phyloP scores from a whole-genome alignment of 2,113 vertebrate genomes.

The Muscicapa adusta region DNA sequence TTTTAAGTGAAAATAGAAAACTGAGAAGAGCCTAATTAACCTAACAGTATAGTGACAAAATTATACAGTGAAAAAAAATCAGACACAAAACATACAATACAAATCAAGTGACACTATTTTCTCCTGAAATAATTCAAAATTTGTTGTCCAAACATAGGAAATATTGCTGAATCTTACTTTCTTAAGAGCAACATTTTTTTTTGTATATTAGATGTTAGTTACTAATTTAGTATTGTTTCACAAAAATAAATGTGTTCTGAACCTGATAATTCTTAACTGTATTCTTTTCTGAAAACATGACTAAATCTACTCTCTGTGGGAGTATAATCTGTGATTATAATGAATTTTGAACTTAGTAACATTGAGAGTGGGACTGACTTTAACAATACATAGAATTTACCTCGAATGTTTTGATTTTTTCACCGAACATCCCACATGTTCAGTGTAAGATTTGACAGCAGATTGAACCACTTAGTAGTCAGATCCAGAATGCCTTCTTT shows the following conservation, averaged over 20 bases:
- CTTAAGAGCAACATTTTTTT: neutral
- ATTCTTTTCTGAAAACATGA: neutral
- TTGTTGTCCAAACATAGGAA: neutral
- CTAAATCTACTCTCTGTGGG: neutral
- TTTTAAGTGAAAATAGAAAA: neutral
- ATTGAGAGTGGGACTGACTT: neutral
- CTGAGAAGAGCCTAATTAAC: neutral
- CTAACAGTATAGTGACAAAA: neutral
- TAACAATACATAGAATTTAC: neutral
- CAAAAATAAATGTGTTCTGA: neutral
- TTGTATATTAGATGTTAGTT: neutral
- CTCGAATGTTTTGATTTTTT: neutral
- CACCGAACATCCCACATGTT: neutral
- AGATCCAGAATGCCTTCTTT: neutral
- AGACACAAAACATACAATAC: neutral
- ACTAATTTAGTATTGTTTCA: neutral
- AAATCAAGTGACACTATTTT: neutral
- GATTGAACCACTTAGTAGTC: neutral
- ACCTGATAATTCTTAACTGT: neutral
- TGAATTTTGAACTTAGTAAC: neutral
- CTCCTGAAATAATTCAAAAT: neutral
- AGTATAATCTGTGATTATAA: neutral
- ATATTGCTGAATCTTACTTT: neutral
- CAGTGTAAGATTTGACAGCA: neutral
- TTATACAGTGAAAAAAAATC: neutral